Evolutionary conservation across 53 echinoderm and acorn worm species (phyloP).

Genomic region (Echinometra lucunter): DNA sequence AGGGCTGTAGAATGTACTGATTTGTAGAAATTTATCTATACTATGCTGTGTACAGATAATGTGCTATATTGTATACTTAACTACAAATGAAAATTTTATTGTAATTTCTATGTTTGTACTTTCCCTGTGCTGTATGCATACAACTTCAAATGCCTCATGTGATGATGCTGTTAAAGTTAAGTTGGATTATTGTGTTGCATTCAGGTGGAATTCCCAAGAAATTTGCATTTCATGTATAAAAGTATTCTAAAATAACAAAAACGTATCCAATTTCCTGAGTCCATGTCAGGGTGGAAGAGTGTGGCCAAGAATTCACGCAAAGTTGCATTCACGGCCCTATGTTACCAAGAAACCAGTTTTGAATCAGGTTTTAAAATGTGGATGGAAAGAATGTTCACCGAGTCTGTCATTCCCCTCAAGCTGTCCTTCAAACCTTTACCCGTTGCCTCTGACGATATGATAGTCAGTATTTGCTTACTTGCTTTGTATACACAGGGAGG

Average conservation of each 20-base stretch:
- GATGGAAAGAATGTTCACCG: not conserved
- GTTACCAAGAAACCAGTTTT: not conserved
- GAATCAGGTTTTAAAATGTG: not conserved
- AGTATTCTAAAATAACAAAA: no score
- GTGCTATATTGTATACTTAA: constrained; percentile 60
- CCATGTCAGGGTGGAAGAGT: not conserved
- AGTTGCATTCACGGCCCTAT: not conserved
- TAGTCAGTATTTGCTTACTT: constrained; percentile 8
- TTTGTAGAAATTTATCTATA: constrained; percentile 15
- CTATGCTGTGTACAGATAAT: constrained; percentile 57
- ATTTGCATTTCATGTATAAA: not conserved
- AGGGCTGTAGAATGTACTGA: constrained; percentile 7
- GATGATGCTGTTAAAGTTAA: not conserved
- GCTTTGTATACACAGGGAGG: constrained; percentile 72
- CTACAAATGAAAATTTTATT: constrained; percentile 11
- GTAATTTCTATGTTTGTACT: constrained; percentile 63
- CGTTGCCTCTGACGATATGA: not conserved
- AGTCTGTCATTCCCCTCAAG: not conserved
- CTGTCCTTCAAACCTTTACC: no score
- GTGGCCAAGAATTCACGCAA: not conserved
- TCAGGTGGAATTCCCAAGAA: no score
- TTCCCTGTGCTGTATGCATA: not conserved
- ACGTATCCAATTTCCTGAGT: not conserved
- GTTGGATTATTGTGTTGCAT: not conserved
- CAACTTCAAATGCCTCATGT: not conserved